Evolutionary conservation across 2,113 vertebrate genomes (phyloP), one percentile per base, ranked within the genome.

Genomic region (Eclectus roratus): DNA sequence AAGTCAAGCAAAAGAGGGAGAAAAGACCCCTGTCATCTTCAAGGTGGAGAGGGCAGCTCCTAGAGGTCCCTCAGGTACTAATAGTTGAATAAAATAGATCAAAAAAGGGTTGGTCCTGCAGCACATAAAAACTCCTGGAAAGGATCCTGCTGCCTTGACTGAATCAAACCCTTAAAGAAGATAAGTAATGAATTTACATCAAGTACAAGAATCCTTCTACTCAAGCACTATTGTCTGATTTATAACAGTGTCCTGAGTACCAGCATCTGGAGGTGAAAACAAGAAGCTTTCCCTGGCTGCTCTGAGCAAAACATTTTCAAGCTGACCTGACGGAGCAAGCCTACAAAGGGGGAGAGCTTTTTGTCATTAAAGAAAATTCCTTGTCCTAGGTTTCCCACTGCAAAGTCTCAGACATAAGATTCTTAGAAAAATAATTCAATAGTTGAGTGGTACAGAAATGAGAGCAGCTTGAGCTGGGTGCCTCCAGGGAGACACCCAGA

Each of bases 191-290:
- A 69, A 60, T 46, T 47, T 61, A 63, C n/a, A 68, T 71, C 19
- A 31, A 79, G 37, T 14, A 73, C 70, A 61, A 78, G 43, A 19
- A 25, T 55, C 55, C 77, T 85, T 68, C 43, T 46, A 71, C 19
- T 79, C 0, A 0, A 71, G 35, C 6, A 1, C 43, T 21, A 4
- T 21, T 0, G 0, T 41, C 37, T 43, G 55, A 19, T 78, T 44
- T 83, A 17, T 12, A 35, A 29, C 43, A 63, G 76, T 37, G 37
- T 37, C 37, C 37, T 37, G 37, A 9, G 31, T 52, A 82, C n/a
- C 49, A 37, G 24, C 39, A 35, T 27, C 29, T 4, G 1, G 31
- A 35, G 43, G 11, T 17, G n/a, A 37, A 46, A 58, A 35, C 10
- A 41, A 58, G 28, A 47, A 82, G 33, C 29, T 85, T 49, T 47